phyloP scores from a whole-genome alignment of 2,888 invertebrate species.

The Ashinkailepas kermadecensis region DNA sequence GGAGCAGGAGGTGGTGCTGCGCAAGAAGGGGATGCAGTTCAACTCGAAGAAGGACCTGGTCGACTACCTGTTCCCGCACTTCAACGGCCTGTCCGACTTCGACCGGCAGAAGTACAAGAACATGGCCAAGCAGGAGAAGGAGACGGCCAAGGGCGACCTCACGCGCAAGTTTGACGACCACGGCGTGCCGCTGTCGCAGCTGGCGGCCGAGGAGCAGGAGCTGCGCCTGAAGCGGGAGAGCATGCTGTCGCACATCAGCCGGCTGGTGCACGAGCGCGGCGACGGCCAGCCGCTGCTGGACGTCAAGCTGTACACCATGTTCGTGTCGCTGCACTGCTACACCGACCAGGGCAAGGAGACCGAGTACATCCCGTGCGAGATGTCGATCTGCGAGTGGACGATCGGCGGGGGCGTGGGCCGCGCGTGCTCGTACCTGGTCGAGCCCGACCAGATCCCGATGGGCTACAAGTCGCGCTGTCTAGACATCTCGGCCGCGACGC shows the following conservation, averaged over 20 bases:
- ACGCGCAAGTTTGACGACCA: constrained; percentile 22
- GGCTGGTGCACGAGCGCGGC: background rate
- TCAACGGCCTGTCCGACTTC: background rate
- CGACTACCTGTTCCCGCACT: constrained; percentile 6
- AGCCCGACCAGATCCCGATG: background rate
- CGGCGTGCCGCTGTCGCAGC: constrained; percentile 16
- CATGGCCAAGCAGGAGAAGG: constrained; percentile 9
- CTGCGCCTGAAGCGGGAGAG: background rate
- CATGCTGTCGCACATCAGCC: background rate
- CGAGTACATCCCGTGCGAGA: constrained; percentile 8
- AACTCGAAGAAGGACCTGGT: background rate
- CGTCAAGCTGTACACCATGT: constrained; percentile 16
- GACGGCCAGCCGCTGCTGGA: background rate
- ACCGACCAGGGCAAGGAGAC: constrained; percentile 13
- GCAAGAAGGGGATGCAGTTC: background rate
- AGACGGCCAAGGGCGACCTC: background rate
- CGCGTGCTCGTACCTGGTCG: background rate
- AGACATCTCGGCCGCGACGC: constrained; percentile 1
- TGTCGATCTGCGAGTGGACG: constrained; percentile 4
- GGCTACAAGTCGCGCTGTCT: constrained; percentile 12
- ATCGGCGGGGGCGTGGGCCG: constrained; percentile 9
- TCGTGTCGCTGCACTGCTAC: constrained; percentile 8
- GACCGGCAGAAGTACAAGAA: constrained; percentile 14
- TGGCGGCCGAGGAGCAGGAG: constrained; percentile 5
- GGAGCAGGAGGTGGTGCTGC: background rate